These are phyloP conservation scores for Drosophila triauraria DNA, from an alignment of 1,140 invertebrate genomes.

Conservation along the genomic window DNA sequence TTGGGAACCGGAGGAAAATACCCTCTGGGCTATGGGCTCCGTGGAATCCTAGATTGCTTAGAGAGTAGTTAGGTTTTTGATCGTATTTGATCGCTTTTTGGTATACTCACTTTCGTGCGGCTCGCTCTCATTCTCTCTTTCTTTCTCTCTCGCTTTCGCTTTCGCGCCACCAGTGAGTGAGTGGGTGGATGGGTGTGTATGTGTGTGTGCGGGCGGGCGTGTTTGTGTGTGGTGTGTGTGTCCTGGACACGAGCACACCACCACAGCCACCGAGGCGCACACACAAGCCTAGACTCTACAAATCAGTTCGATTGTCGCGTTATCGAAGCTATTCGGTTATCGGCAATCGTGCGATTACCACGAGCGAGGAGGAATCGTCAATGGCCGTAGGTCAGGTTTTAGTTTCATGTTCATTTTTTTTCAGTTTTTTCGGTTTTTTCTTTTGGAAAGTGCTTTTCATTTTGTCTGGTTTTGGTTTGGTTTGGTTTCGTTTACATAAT, in stretches of 20 bases:
- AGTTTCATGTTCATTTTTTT: background rate
- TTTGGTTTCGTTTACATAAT: constrained; percentile 68
- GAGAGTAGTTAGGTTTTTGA: constrained; percentile 31
- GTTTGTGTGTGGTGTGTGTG: constrained; percentile 12
- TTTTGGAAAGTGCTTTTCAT: constrained; percentile 22
- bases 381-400: constrained; percentile 27
- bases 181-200: constrained; percentile 23
- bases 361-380: constrained; percentile 36
- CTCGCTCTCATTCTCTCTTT: constrained; percentile 23
- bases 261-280: constrained; percentile 34
- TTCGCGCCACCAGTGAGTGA: constrained; percentile 36
- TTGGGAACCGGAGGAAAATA: background rate
- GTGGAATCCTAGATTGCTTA: constrained; percentile 36
- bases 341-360: constrained; percentile 35
- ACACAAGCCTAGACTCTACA: constrained; percentile 43
- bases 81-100: constrained; percentile 28
- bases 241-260: constrained; percentile 34
- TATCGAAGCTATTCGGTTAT: constrained; percentile 39
- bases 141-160: constrained; percentile 20
- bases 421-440: background rate
- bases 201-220: constrained; percentile 14
- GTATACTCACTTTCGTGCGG: constrained; percentile 55
- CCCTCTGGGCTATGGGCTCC: constrained; percentile 11
- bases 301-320: constrained; percentile 31
- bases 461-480: constrained; percentile 26